phyloP scores from a whole-genome alignment of 35 echinoderm and acorn worm species.

The Chiridota heheva region DNA sequence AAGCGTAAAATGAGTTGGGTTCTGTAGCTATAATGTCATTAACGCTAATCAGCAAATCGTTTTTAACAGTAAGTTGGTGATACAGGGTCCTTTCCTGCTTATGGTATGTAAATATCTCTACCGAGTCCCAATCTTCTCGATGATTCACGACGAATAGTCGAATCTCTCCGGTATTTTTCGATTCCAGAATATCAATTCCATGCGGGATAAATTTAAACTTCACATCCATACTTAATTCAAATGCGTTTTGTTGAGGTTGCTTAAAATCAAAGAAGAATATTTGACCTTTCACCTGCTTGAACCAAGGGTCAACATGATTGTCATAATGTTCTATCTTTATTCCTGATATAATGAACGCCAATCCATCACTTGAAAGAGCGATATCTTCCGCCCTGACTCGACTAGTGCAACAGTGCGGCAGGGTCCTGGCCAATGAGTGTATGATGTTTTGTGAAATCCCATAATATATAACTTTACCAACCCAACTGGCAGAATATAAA shows the following conservation, averaged over 20 bases:
- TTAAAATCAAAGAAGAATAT: conserved; percentile 34
- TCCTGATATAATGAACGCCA: conserved; percentile 53
- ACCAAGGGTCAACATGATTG: not conserved
- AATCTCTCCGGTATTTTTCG: not conserved
- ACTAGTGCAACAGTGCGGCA: conserved; percentile 8
- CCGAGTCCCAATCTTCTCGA: not conserved
- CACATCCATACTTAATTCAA: conserved; percentile 19
- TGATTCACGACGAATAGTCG: conserved; percentile 29
- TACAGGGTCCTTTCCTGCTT: not conserved
- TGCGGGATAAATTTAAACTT: conserved; percentile 17
- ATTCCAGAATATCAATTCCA: conserved; percentile 7
- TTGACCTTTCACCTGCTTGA: not conserved
- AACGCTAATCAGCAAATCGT: conserved; percentile 16
- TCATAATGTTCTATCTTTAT: not conserved
- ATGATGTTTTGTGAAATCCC: not conserved
- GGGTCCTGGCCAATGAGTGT: conserved; percentile 10
- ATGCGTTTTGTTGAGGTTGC: not conserved
- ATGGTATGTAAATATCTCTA: conserved; percentile 16
- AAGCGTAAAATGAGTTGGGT: conserved; percentile 18
- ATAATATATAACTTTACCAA: too few species aligned
- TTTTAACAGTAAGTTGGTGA: not conserved
- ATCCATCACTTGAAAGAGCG: conserved; percentile 10
- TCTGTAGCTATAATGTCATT: conserved; percentile 11
- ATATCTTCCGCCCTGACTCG: conserved; percentile 37
- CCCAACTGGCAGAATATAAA: too few species aligned